Evolutionary conservation across 2,797 vertebrate genomes (phyloP), one percentile per base, ranked within the genome.

Genomic region (Halcyon leucocephala): DNA sequence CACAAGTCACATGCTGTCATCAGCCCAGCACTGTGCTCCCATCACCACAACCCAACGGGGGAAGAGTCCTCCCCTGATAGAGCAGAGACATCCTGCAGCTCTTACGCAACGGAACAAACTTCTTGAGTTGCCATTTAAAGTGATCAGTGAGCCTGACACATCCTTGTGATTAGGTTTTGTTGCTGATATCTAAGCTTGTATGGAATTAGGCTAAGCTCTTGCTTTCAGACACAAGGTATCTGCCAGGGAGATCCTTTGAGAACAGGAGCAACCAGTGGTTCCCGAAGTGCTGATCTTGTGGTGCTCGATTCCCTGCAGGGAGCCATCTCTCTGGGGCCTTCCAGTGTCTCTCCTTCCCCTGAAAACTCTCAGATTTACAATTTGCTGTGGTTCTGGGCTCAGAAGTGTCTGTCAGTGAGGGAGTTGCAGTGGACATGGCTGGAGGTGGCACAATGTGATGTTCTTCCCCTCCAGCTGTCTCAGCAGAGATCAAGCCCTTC

Each of bases 61-160:
- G n/a, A 61, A 62, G 21, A 7, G 3, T 7, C 66, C 39, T 74
- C 69, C 67, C 61, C 42, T 37, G 48, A 21, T 16, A 35, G 46
- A 51, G 12, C 21, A 14, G 37, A 5, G 62, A 28, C 21, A 0
- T 0, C 2, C 61, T 19, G 49, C 42, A 15, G 42, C 7, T 42
- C 60, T 66, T 49, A 29, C 2, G 26, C 86, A 71, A 65, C 0
- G 17, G 31, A 65, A 60, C 71, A 35, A 51, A 67, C 12, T 35
- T 62, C 41, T 46, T 51, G 37, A 14, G 3, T 46, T 21, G 37
- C 60, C 7, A 3, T 67, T 73, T 67, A 11, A 66, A 82, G 54
- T 52, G 78, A 62, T 93, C 78, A 52, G 62, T 48, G 72, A 52
- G 66, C 82, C 66, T 67, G 78, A 62, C 66, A 6, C 48, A 21